Evolutionary conservation across 1,140 invertebrate species (phyloP).

Genomic region (Cyphomyrmex costatus): DNA sequence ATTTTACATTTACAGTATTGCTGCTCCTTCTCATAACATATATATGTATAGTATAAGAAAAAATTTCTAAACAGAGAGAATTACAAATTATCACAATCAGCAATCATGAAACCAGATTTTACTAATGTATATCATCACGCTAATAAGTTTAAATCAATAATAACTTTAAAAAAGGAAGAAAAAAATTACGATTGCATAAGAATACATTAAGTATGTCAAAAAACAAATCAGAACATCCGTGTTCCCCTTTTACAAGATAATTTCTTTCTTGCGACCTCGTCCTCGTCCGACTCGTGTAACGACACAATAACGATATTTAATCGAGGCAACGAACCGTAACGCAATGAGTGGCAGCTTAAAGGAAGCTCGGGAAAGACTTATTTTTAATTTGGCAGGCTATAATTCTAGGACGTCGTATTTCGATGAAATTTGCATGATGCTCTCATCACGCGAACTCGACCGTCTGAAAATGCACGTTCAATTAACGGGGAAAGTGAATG

Average conservation of each 20-base stretch:
- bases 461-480: conserved; percentile 67
- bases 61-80: too few species aligned
- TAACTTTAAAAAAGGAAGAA: neutral
- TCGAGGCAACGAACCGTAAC: conserved; percentile 57
- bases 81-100: neutral
- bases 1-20: neutral
- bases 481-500: conserved; percentile 82
- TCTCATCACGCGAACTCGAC: conserved; percentile 52
- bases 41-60: too few species aligned
- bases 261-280: conserved; percentile 17
- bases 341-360: conserved; percentile 18
- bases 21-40: neutral
- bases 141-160: neutral
- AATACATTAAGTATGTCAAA: neutral
- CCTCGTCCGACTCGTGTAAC: neutral
- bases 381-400: conserved; percentile 2
- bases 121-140: neutral
- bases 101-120: neutral
- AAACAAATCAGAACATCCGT: neutral
- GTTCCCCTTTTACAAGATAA: conserved; percentile 64
- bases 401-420: conserved; percentile 50
- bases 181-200: neutral
- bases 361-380: conserved; percentile 24
- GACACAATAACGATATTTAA: conserved; percentile 72
- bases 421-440: conserved; percentile 49